phyloP scores from a whole-genome alignment of 2,797 vertebrate species.

The Nannoperca australis region DNA sequence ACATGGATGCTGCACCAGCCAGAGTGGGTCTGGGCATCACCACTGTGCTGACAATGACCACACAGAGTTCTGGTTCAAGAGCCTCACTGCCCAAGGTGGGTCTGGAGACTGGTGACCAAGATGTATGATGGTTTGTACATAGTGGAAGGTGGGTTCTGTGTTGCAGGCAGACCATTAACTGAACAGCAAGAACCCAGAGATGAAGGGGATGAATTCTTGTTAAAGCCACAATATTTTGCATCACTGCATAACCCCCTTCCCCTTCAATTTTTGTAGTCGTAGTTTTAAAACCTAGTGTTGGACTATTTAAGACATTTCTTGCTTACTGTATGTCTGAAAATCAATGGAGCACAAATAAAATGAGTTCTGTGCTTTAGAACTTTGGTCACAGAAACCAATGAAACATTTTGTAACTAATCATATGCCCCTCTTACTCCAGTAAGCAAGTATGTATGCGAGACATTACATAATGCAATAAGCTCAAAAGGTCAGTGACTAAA shows the following conservation, averaged over 20 bases:
- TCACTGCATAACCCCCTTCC: neutral
- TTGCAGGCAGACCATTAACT: neutral
- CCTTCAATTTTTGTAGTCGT: neutral
- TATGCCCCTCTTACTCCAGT: neutral
- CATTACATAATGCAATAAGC: slow-evolving; percentile 8
- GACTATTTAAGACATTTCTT: neutral
- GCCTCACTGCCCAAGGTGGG: slow-evolving; percentile 95
- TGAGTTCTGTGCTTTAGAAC: neutral
- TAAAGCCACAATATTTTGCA: neutral
- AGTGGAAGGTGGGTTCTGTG: neutral
- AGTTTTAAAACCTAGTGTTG: neutral
- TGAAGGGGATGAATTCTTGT: neutral
- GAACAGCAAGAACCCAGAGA: neutral
- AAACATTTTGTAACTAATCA: slow-evolving; percentile 2
- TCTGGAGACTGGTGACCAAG: neutral
- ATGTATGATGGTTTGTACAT: neutral
- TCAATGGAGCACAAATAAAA: neutral
- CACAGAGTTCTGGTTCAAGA: slow-evolving; percentile 94
- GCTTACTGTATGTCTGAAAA: neutral
- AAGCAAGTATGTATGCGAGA: neutral
- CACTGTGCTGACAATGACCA: slow-evolving; percentile 96
- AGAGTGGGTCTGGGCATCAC: slow-evolving; percentile 95
- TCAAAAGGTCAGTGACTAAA: slow-evolving; percentile 36
- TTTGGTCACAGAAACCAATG: neutral
- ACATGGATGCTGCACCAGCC: slow-evolving; percentile 94